These are phyloP conservation scores for Plumapathes pennacea DNA, from an alignment of 92 coral and sea anemone genomes.

Conservation along the genomic window DNA sequence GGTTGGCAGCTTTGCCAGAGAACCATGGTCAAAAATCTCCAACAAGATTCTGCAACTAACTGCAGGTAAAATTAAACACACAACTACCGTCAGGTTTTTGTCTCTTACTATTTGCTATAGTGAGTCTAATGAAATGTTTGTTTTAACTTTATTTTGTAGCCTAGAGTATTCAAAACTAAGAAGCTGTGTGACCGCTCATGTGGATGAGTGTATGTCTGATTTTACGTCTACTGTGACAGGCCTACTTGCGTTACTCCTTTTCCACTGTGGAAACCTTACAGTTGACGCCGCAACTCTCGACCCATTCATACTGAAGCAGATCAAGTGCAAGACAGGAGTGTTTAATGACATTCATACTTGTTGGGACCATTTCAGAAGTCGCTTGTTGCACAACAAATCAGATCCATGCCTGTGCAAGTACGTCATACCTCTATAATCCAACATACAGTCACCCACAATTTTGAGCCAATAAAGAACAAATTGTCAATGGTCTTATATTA, in stretches of 20 bases:
- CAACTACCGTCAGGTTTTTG: not conserved
- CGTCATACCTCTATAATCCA: not conserved
- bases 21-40: slow-evolving; percentile 7
- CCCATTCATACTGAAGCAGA: slow-evolving; percentile 11
- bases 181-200: slow-evolving; percentile 3
- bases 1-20: slow-evolving; percentile 24
- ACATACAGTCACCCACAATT: too few species aligned
- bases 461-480: too few species aligned
- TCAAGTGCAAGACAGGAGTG: slow-evolving; percentile 16
- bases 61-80: slow-evolving; percentile 14
- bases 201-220: slow-evolving; percentile 5
- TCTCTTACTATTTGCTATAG: not conserved
- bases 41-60: slow-evolving; percentile 8
- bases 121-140: not conserved
- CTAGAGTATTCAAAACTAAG: slow-evolving; percentile 8
- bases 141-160: not conserved
- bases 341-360: slow-evolving; percentile 8
- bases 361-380: slow-evolving; percentile 12
- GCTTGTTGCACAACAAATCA: slow-evolving; percentile 1
- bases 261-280: slow-evolving; percentile 20
- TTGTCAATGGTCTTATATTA: too few species aligned
- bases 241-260: slow-evolving; percentile 4
- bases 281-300: slow-evolving; percentile 19
- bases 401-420: slow-evolving; percentile 30
- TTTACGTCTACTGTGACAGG: slow-evolving; percentile 2